Conservation (phyloP, 2,797 vertebrate species). For the Pelodytes ibericus region DNA sequence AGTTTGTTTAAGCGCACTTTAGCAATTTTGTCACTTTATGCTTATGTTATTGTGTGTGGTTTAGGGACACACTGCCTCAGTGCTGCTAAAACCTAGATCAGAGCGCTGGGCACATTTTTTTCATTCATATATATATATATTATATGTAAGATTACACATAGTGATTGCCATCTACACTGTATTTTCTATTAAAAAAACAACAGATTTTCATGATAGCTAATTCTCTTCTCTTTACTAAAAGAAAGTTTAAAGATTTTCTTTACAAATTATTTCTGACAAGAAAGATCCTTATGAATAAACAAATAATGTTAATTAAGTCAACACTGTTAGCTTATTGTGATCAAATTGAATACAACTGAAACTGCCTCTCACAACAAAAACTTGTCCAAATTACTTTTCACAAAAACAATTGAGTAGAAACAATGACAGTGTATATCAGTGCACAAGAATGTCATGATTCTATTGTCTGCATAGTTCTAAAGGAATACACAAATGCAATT, state of each 20-base stretch:
- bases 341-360: slow-evolving; percentile 11
- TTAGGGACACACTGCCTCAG: too few relatives aligned
- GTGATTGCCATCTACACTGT: slow-evolving; percentile 22
- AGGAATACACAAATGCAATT: slow-evolving; percentile 45
- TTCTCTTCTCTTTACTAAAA: slow-evolving; percentile 28
- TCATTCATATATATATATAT: too few relatives aligned
- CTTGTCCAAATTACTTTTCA: slow-evolving; percentile 41
- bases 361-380: slow-evolving; percentile 28
- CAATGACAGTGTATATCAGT: slow-evolving; percentile 62
- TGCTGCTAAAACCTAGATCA: too few relatives aligned
- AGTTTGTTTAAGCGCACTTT: too few relatives aligned
- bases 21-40: too few relatives aligned
- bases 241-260: slow-evolving; percentile 20
- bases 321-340: slow-evolving; percentile 15
- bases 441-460: slow-evolving; percentile 52
- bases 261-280: slow-evolving; percentile 17
- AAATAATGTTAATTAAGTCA: slow-evolving; percentile 43
- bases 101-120: too few relatives aligned
- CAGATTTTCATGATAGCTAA: not conserved
- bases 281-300: slow-evolving; percentile 11
- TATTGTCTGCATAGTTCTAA: slow-evolving; percentile 51
- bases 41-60: too few relatives aligned
- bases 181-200: slow-evolving; percentile 1
- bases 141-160: too few relatives aligned
- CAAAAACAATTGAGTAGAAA: slow-evolving; percentile 33